Conservation (phyloP, 2,888 invertebrate species). For the Galerucella nymphaeae region DNA sequence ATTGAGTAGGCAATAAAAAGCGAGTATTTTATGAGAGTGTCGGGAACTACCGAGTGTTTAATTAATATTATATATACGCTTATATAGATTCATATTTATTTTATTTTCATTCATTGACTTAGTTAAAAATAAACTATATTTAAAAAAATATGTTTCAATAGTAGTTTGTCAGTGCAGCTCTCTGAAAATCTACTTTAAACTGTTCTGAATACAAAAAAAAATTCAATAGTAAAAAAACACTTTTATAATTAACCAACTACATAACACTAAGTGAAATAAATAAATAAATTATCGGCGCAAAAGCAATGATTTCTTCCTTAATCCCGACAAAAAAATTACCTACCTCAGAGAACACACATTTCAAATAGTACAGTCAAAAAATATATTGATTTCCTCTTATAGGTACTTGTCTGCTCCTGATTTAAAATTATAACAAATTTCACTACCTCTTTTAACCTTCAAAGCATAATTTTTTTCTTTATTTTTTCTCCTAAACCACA, state of each 20-base stretch:
- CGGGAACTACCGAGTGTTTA: not conserved
- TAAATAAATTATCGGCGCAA: conserved; percentile 17
- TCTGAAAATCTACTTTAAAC: too few species aligned
- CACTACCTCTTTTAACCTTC: too few species aligned
- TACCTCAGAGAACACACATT: conserved; percentile 15
- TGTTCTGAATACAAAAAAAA: too few species aligned
- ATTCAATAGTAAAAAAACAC: too few species aligned
- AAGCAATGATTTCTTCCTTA: conserved; percentile 29
- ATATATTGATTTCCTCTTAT: not conserved
- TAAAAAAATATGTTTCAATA: too few species aligned
- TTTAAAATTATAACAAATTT: not conserved
- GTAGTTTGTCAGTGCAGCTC: too few species aligned
- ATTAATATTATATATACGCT: not conserved
- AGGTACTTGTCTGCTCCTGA: not conserved
- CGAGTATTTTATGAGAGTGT: not conserved
- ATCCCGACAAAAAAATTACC: conserved; percentile 26
- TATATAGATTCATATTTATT: not conserved
- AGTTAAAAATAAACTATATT: too few species aligned
- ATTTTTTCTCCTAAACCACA: too few species aligned
- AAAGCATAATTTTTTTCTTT: too few species aligned
- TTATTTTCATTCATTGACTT: too few species aligned
- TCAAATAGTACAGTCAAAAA: not conserved
- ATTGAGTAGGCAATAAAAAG: not conserved
- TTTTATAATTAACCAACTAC: conserved; percentile 1
- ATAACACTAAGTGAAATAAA: conserved; percentile 7